phyloP scores from a whole-genome alignment of 2,888 invertebrate species.

The Andrena praecox region DNA sequence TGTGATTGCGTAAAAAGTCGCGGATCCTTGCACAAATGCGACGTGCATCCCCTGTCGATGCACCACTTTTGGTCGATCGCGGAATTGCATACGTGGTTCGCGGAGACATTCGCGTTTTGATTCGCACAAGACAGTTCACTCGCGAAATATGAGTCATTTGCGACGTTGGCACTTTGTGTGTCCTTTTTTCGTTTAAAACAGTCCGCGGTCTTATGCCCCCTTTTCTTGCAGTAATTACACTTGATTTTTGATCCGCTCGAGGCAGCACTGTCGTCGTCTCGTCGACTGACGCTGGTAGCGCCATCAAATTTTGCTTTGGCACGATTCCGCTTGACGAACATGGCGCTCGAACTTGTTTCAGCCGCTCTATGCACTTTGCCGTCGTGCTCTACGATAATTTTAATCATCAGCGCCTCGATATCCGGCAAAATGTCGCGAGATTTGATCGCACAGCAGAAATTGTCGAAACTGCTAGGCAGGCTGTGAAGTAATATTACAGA shows the following conservation, averaged over 20 bases:
- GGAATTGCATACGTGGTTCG: neutral
- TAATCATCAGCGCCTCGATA: neutral
- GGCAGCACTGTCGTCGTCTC: too few relatives aligned
- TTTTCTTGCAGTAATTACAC: neutral
- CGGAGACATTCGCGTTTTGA: neutral
- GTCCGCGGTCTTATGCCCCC: neutral
- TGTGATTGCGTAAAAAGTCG: neutral
- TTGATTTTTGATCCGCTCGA: neutral
- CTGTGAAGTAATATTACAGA: constrained; percentile 17
- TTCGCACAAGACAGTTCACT: neutral
- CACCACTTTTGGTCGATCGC: constrained; percentile 2
- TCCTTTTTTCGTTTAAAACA: neutral
- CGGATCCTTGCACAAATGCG: constrained; percentile 44
- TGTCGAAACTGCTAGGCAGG: neutral
- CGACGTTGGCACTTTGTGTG: neutral
- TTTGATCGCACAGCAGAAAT: neutral
- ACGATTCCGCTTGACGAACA: neutral
- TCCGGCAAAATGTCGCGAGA: neutral
- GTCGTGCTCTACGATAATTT: neutral
- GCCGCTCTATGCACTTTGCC: neutral
- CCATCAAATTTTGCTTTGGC: neutral
- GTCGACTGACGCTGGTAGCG: neutral
- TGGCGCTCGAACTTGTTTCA: neutral
- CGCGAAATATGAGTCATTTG: neutral
- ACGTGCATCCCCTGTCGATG: constrained; percentile 28